These are phyloP conservation scores for Hoplodrina ambigua DNA, from an alignment of 2,888 invertebrate species.

Conservation along the genomic window DNA sequence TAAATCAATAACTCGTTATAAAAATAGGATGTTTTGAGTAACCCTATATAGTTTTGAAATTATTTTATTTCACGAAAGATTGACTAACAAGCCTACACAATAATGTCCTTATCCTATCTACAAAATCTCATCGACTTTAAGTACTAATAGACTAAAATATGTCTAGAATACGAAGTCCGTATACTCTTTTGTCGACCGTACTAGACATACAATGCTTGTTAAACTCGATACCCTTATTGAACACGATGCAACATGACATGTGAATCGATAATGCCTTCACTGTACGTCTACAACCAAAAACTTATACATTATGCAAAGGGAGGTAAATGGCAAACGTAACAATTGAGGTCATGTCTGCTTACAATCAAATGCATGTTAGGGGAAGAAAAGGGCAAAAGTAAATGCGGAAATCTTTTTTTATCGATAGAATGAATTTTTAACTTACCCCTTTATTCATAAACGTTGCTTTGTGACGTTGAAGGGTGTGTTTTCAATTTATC, in stretches of 20 bases:
- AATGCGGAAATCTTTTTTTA: neutral
- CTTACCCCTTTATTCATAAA: too few relatives aligned
- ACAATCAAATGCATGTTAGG: neutral
- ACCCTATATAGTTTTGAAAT: too few relatives aligned
- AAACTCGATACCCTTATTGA: neutral
- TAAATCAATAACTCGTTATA: too few relatives aligned
- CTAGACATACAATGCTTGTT: neutral
- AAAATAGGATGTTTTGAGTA: too few relatives aligned
- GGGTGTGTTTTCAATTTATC: too few relatives aligned
- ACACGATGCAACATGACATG: neutral
- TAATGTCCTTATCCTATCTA: too few relatives aligned
- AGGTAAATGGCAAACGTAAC: neutral
- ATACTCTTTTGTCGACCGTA: neutral
- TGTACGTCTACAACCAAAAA: slow-evolving; percentile 3
- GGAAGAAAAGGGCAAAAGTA: neutral
- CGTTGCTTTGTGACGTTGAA: too few relatives aligned
- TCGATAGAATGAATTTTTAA: neutral
- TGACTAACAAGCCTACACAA: too few relatives aligned
- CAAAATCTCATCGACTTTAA: too few relatives aligned
- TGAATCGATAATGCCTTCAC: slow-evolving; percentile 4
- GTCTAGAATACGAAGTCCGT: neutral
- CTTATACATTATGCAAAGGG: neutral
- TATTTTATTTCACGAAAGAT: too few relatives aligned
- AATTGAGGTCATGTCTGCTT: too few relatives aligned
- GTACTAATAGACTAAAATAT: too few relatives aligned